Conservation (phyloP, 2,113 vertebrate genomes). For the Apteryx mantelli region DNA sequence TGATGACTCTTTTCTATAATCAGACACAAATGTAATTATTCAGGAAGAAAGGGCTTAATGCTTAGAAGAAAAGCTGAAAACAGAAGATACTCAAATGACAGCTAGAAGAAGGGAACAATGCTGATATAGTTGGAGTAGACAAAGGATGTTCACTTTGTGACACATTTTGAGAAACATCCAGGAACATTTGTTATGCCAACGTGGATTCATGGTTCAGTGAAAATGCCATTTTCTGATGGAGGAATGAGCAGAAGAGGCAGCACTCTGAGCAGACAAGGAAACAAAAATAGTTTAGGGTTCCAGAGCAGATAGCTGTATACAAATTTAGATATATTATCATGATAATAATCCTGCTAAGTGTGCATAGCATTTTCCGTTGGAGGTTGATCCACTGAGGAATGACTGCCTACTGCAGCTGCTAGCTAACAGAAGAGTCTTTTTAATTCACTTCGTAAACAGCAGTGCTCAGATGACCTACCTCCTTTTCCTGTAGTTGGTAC, state of each 20-base stretch:
- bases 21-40: slow-evolving; percentile 44
- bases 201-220: slow-evolving; percentile 68
- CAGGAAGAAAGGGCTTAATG: slow-evolving; percentile 50
- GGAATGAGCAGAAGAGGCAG: slow-evolving; percentile 48
- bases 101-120: slow-evolving; percentile 64
- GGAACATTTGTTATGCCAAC: slow-evolving; percentile 68
- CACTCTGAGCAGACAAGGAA: neutral
- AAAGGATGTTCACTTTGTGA: slow-evolving; percentile 69
- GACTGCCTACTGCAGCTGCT: neutral
- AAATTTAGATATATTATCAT: neutral
- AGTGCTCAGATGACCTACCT: neutral
- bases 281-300: slow-evolving; percentile 37
- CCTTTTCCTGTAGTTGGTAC: neutral
- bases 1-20: slow-evolving; percentile 39
- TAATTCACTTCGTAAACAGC: neutral
- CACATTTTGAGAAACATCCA: slow-evolving; percentile 69
- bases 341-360: neutral
- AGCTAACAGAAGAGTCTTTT: neutral
- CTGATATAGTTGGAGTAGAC: slow-evolving; percentile 60
- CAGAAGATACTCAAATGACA: slow-evolving; percentile 64
- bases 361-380: neutral
- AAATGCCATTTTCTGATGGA: slow-evolving; percentile 59
- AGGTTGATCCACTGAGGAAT: neutral
- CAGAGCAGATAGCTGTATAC: neutral
- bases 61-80: slow-evolving; percentile 50